Conservation (phyloP, 2,113 vertebrate genomes). For the Eclectus roratus region DNA sequence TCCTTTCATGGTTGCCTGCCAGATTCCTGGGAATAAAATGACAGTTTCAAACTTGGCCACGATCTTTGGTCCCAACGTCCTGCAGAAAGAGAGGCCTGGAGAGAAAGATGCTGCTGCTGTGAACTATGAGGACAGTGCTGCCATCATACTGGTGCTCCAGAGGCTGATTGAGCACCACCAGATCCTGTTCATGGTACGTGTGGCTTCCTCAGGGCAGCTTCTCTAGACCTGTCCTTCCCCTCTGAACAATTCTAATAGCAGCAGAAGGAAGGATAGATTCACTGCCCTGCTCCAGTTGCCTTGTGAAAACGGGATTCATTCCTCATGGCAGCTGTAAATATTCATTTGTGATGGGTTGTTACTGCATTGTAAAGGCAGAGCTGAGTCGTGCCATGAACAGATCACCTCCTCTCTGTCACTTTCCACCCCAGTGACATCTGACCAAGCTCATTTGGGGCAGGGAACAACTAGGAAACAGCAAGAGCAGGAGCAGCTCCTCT, state of each 20-base stretch:
- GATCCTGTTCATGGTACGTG: constrained; percentile 81
- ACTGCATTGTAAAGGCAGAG: not conserved
- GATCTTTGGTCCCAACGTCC: constrained; percentile 89
- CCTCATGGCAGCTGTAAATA: not conserved
- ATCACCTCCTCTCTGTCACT: not conserved
- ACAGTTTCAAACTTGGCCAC: constrained; percentile 89
- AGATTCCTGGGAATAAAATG: constrained; percentile 95
- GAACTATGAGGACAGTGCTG: constrained; percentile 84
- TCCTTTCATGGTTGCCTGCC: not conserved
- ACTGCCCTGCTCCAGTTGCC: accelerated
- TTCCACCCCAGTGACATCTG: not conserved
- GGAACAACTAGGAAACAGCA: not conserved
- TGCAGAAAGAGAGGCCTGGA: constrained; percentile 79
- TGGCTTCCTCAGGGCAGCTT: not conserved
- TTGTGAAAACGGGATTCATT: not conserved
- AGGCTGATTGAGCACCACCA: constrained; percentile 86
- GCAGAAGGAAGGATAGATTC: not conserved
- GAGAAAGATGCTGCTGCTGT: constrained; percentile 74
- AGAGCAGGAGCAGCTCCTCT: too few species aligned
- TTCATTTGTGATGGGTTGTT: not conserved
- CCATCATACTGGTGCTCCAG: constrained; percentile 85
- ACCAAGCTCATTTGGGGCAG: not conserved
- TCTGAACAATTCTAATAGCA: not conserved
- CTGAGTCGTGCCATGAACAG: not conserved
- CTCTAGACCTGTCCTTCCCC: not conserved